Evolutionary conservation across 1,140 invertebrate genomes (phyloP).

Genomic region (Globodera rostochiensis): DNA sequence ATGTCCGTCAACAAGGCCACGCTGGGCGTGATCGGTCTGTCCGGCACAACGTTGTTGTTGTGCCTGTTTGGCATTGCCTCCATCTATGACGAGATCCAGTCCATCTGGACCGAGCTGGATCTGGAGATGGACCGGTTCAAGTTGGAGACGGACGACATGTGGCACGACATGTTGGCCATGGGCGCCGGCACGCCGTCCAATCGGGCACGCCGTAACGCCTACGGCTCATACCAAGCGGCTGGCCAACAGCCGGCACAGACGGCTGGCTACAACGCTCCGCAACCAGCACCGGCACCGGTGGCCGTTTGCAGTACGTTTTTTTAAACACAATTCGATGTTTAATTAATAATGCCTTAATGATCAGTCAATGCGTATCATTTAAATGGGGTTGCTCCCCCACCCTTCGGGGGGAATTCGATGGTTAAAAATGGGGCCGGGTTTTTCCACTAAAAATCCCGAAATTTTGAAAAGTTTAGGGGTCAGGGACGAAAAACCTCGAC

Average conservation of each 20-base stretch:
- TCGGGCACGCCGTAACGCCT: constrained; percentile 59
- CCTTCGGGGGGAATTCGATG: too few species aligned
- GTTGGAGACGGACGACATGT: constrained; percentile 53
- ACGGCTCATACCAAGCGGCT: constrained; percentile 55
- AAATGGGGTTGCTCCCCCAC: too few species aligned
- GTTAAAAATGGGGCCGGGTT: too few species aligned
- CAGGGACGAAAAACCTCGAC: too few species aligned
- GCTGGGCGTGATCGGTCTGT: constrained; percentile 45
- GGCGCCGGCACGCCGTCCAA: constrained; percentile 43
- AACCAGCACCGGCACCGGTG: not conserved
- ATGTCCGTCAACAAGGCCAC: constrained; percentile 10
- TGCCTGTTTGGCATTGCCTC: constrained; percentile 55
- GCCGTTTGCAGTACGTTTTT: not conserved
- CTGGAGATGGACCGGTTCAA: constrained; percentile 60
- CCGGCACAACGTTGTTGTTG: constrained; percentile 53
- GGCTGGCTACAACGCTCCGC: not conserved
- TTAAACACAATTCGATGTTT: too few species aligned
- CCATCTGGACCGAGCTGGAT: constrained; percentile 60
- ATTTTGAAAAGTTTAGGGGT: too few species aligned
- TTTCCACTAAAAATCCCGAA: too few species aligned
- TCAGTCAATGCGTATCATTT: too few species aligned
- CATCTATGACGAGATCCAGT: constrained; percentile 62
- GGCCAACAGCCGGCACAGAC: constrained; percentile 2
- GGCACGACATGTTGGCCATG: constrained; percentile 57
- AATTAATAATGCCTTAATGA: too few species aligned